Conservation (phyloP, 1,140 invertebrate genomes). For the Megalonaias nervosa region DNA sequence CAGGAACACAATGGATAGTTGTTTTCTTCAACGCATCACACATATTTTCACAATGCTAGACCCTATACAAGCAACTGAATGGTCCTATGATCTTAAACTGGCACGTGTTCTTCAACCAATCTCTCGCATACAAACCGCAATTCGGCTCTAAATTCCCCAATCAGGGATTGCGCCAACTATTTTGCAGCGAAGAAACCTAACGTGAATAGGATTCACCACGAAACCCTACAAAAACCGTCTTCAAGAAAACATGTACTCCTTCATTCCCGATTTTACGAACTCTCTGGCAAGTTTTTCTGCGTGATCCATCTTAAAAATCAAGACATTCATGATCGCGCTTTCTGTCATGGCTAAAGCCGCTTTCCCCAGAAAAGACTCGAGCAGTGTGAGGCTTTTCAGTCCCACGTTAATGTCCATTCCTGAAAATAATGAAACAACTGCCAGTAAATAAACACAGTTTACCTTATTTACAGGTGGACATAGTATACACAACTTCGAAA, state of each 20-base stretch:
- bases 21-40: no score
- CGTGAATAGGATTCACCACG: no score
- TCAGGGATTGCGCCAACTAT: no score
- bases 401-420: constrained; percentile 66
- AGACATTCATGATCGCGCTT: constrained; percentile 53
- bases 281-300: constrained; percentile 53
- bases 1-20: no score
- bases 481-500: not conserved
- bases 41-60: no score
- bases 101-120: no score
- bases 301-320: constrained; percentile 59
- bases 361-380: constrained; percentile 56
- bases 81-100: no score
- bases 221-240: no score
- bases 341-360: constrained; percentile 57
- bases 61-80: no score
- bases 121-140: no score
- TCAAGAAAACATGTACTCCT: constrained; percentile 56
- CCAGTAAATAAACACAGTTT: not conserved
- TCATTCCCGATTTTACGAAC: constrained; percentile 55
- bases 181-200: no score
- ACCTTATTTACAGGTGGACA: not conserved
- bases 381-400: constrained; percentile 54
- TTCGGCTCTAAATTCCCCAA: no score
- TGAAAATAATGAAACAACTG: constrained; percentile 40